Evolutionary conservation across 2,888 invertebrate genomes (phyloP).

Genomic region (Zaprionus obscuricornis): DNA sequence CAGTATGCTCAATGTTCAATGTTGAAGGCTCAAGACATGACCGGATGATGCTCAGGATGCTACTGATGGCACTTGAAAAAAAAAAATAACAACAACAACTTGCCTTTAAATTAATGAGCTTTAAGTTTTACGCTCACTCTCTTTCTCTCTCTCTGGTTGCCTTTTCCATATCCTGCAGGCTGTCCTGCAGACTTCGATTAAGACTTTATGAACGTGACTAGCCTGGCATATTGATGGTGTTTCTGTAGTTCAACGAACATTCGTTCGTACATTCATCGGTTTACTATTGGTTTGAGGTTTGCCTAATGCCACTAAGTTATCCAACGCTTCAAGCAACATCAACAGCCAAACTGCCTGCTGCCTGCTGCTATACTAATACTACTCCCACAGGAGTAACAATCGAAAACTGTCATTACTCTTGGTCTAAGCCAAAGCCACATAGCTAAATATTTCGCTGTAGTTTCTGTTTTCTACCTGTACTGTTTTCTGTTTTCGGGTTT

Average conservation of each 20-base stretch:
- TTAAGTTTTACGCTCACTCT: slow-evolving; percentile 42
- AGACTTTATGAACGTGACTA: slow-evolving; percentile 65
- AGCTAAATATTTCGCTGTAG: slow-evolving; percentile 7
- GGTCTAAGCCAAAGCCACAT: slow-evolving; percentile 20
- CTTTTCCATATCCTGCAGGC: slow-evolving; percentile 51
- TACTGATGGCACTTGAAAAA: slow-evolving; percentile 18
- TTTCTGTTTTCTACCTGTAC: background rate
- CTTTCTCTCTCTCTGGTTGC: no score
- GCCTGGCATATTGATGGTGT: slow-evolving; percentile 62
- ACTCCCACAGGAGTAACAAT: slow-evolving; percentile 42
- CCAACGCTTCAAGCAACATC: slow-evolving; percentile 8
- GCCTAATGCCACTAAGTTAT: no score
- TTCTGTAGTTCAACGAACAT: no score
- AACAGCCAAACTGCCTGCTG: no score
- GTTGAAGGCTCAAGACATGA: no score
- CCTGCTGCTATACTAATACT: no score
- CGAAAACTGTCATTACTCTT: slow-evolving; percentile 48
- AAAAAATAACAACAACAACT: slow-evolving; percentile 17
- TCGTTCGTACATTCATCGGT: no score
- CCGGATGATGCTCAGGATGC: slow-evolving; percentile 8
- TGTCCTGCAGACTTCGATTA: slow-evolving; percentile 53
- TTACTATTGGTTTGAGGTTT: background rate
- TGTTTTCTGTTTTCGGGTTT: slow-evolving; percentile 9
- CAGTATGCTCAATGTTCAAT: no score
- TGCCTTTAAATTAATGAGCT: slow-evolving; percentile 48